phyloP scores from a whole-genome alignment of 2,113 vertebrate species.

The Chionis minor region DNA sequence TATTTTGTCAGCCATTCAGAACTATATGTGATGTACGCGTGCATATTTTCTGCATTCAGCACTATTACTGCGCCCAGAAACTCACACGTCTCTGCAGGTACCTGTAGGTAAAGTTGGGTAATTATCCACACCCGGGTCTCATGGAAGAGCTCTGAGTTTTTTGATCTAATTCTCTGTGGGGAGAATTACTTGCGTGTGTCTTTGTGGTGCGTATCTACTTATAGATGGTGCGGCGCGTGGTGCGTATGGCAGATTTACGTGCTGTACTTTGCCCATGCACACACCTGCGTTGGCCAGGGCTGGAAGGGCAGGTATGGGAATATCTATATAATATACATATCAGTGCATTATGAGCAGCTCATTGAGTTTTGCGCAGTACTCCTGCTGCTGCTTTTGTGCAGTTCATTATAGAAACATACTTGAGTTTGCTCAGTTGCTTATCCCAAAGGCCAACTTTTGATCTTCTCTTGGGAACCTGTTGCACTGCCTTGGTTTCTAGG shows the following conservation, averaged over 20 bases:
- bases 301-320: not conserved
- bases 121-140: fast-evolving
- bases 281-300: not conserved
- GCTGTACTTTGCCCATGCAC: not conserved
- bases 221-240: fast-evolving
- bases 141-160: not conserved
- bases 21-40: fast-evolving
- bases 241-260: not conserved
- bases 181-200: not conserved
- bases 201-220: not conserved
- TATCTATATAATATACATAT: conserved; percentile 49
- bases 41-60: not conserved
- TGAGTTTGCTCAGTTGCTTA: conserved; percentile 57
- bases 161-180: not conserved
- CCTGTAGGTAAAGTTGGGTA: not conserved
- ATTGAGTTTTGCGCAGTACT: not conserved
- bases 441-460: conserved; percentile 68
- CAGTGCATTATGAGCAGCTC: conserved; percentile 33
- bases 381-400: conserved; percentile 30
- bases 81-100: not conserved
- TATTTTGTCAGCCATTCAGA: not conserved
- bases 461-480: conserved; percentile 72
- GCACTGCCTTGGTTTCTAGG: conserved; percentile 58
- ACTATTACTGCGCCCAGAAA: not conserved
- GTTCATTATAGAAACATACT: conserved; percentile 51